Conservation (phyloP, 1,140 invertebrate species). For the Periplaneta americana region DNA sequence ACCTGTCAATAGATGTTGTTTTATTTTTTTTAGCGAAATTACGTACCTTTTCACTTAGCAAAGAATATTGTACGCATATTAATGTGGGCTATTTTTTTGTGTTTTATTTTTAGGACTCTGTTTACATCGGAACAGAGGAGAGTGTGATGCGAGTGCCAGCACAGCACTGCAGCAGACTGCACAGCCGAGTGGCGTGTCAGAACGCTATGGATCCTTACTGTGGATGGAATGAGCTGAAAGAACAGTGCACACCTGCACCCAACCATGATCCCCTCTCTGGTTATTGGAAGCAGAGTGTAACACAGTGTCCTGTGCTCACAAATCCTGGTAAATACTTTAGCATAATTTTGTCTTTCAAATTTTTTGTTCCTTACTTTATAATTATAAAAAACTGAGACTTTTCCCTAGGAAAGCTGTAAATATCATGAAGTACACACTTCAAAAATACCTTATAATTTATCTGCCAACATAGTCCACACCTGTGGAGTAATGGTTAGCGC, state of each 20-base stretch:
- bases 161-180: slow-evolving; percentile 70
- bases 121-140: slow-evolving; percentile 74
- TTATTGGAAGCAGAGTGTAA: slow-evolving; percentile 67
- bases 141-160: slow-evolving; percentile 67
- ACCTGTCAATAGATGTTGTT: no score
- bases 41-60: no score
- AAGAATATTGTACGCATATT: no score
- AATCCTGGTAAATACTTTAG: slow-evolving; percentile 34
- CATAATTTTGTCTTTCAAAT: background rate
- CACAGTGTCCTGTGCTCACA: slow-evolving; percentile 55
- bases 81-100: no score
- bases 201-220: slow-evolving; percentile 90
- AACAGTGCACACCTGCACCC: slow-evolving; percentile 63
- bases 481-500: no score
- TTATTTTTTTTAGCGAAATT: no score
- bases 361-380: background rate
- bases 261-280: slow-evolving; percentile 50
- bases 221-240: slow-evolving; percentile 77
- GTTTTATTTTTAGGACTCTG: slow-evolving; percentile 57
- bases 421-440: no score
- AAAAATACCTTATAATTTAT: background rate
- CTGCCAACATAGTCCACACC: no score
- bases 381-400: no score
- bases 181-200: slow-evolving; percentile 62
- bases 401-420: no score